Percentiles rank a stretch among this genome's conserved stretches.
These are phyloP conservation scores for Oligia fasciuncula DNA, from an alignment of 2,888 invertebrate genomes.

Conservation along the genomic window DNA sequence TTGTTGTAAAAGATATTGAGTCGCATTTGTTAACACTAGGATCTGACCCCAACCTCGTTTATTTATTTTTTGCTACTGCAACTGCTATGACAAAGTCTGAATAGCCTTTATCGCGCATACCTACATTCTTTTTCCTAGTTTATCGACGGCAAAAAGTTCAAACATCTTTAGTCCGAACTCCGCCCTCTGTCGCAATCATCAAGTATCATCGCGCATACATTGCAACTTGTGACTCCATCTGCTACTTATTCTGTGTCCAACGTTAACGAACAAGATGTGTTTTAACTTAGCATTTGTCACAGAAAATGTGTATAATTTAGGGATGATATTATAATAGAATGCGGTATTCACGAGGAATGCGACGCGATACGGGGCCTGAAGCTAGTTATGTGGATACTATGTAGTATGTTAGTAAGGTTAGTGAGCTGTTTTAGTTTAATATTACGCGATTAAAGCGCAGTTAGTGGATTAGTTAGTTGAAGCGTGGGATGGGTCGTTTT, in stretches of 20 bases:
- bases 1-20: neutral
- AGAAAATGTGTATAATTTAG: slow-evolving; percentile 50
- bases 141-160: neutral
- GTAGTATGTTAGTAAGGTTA: slow-evolving; percentile 36
- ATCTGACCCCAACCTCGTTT: neutral
- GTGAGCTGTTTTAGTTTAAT: slow-evolving; percentile 30
- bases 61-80: neutral
- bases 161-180: neutral
- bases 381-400: slow-evolving; percentile 40
- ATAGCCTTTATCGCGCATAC: neutral
- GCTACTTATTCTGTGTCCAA: slow-evolving; percentile 12
- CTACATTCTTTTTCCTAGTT: neutral
- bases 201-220: neutral
- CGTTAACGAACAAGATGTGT: slow-evolving; percentile 48
- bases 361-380: slow-evolving; percentile 25
- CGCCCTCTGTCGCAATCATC: neutral
- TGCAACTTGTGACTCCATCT: slow-evolving; percentile 11
- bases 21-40: neutral
- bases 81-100: neutral
- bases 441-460: slow-evolving; percentile 23
- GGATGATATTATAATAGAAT: slow-evolving; percentile 60
- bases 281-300: slow-evolving; percentile 57
- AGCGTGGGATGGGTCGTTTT: slow-evolving; percentile 1
- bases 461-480: slow-evolving; percentile 19
- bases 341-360: slow-evolving; percentile 44